Percentiles rank a stretch among this genome's conserved stretches.
These are phyloP conservation scores for Propithecus coquereli DNA, from an alignment of 2,113 vertebrate genomes.

Conservation along the genomic window DNA sequence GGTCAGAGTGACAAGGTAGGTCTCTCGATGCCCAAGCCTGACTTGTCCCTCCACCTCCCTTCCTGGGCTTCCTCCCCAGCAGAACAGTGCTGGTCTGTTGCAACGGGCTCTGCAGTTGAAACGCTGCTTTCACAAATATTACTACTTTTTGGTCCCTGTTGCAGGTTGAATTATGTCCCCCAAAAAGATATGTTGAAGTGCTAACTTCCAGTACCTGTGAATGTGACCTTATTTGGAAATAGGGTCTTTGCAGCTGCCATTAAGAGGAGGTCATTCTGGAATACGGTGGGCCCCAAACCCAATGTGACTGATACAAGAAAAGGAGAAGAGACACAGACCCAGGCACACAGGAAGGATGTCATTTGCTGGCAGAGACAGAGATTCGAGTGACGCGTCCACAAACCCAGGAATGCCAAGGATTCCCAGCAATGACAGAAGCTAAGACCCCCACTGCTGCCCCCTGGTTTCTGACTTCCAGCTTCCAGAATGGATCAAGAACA, in stretches of 20 bases:
- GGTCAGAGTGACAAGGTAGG: neutral
- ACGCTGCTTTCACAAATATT: accelerated
- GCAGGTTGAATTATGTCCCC: neutral
- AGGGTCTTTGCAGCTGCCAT: neutral
- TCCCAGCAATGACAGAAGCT: neutral
- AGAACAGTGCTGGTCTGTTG: neutral
- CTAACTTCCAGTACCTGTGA: neutral
- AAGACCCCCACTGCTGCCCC: neutral
- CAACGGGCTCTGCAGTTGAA: accelerated
- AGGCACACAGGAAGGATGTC: neutral
- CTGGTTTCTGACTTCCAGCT: neutral
- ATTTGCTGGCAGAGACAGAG: neutral
- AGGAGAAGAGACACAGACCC: neutral
- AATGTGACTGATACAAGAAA: neutral
- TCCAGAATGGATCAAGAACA: neutral
- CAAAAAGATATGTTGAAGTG: neutral
- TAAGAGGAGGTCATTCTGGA: neutral
- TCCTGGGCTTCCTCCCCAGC: neutral
- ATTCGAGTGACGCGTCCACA: accelerated
- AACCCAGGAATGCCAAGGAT: neutral
- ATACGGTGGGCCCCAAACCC: too few species aligned
- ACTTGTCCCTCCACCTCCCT: neutral
- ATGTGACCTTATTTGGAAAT: neutral
- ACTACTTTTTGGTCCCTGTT: neutral
- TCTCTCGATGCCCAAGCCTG: accelerated